Evolutionary conservation across 1,140 invertebrate species (phyloP).

Genomic region (Drosophila seguyi): DNA sequence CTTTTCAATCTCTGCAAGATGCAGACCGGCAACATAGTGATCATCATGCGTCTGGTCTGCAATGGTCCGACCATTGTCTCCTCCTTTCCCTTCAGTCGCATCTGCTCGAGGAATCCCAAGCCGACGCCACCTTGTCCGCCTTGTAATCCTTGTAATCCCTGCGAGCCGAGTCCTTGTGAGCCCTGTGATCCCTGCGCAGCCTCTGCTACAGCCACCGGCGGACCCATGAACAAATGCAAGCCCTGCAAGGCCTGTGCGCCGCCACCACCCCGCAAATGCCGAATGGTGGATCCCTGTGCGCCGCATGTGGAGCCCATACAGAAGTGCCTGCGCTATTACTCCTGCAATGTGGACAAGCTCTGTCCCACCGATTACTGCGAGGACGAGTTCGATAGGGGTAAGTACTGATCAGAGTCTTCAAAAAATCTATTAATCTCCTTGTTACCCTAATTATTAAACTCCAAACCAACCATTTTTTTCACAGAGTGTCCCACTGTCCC

Average conservation of each 20-base stretch:
- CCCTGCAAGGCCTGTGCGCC: conserved; percentile 22
- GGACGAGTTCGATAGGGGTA: conserved; percentile 74
- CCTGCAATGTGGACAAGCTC: conserved; percentile 74
- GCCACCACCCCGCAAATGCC: conserved; percentile 5
- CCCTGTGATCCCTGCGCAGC: conserved; percentile 6
- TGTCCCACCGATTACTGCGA: conserved; percentile 75
- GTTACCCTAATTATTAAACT: no score
- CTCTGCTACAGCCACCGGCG: conserved; percentile 23
- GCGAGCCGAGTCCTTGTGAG: conserved; percentile 21
- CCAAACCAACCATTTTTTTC: no score
- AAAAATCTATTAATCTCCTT: no score
- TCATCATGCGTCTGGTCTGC: conserved; percentile 72
- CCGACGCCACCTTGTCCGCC: conserved; percentile 18
- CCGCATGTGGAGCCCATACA: conserved; percentile 1
- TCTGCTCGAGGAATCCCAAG: conserved; percentile 72
- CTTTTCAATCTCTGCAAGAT: conserved; percentile 78
- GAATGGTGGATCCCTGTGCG: conserved; percentile 50
- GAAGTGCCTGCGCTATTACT: conserved; percentile 66
- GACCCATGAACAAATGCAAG: conserved; percentile 41
- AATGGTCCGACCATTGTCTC: conserved; percentile 78
- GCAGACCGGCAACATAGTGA: conserved; percentile 80
- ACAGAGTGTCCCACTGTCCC: conserved; percentile 70
- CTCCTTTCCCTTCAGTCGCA: conserved; percentile 56
- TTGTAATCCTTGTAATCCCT: conserved; percentile 9
- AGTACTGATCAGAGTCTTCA: not conserved